Conservation (phyloP, 2,113 vertebrate genomes). For the Manacus vitellinus region DNA sequence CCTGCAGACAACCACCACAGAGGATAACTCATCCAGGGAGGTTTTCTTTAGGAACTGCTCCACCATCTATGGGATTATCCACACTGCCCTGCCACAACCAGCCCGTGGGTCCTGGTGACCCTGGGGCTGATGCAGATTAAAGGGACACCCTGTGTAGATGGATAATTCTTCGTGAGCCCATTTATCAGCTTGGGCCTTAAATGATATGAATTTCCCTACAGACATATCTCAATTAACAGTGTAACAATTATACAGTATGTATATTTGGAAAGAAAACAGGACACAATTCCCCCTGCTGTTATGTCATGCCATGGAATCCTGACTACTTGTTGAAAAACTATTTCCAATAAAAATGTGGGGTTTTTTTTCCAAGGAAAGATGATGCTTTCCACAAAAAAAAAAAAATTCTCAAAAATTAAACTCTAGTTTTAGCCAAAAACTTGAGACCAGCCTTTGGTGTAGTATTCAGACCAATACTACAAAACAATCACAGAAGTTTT, state of each 20-base stretch:
- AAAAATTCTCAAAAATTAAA: not conserved
- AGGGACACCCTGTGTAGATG: not conserved
- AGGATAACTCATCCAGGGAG: not conserved
- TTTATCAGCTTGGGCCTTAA: not conserved
- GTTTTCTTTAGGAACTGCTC: not conserved
- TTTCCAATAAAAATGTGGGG: not conserved
- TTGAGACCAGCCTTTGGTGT: not conserved
- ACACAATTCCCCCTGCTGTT: not conserved
- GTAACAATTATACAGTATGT: not conserved
- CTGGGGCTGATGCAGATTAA: not conserved
- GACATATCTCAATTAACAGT: not conserved
- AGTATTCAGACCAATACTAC: not conserved
- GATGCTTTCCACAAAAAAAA: not conserved
- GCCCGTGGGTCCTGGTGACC: not conserved
- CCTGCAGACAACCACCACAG: accelerated
- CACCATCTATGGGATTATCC: not conserved
- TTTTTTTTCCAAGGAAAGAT: not conserved
- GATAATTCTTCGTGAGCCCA: not conserved
- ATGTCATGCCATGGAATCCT: not conserved
- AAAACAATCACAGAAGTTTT: not conserved
- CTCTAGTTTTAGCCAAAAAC: not conserved
- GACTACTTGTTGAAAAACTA: not conserved
- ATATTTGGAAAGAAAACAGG: not conserved
- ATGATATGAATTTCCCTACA: not conserved
- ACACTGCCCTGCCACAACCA: accelerated